phyloP scores from a whole-genome alignment of 2,797 vertebrate species.

The Muscicapa comitata region DNA sequence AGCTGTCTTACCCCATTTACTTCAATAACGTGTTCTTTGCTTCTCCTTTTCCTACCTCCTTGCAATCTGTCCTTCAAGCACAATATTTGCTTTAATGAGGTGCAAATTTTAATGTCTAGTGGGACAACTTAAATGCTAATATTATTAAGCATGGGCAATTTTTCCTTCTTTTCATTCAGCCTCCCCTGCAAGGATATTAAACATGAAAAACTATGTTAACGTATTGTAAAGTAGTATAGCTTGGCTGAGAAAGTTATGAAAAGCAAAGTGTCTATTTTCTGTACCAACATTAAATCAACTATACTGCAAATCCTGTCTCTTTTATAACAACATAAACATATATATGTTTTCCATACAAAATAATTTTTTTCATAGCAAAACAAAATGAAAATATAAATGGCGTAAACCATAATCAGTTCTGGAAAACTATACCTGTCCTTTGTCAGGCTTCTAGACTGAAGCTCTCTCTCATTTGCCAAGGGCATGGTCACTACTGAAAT shows the following conservation, averaged over 20 bases:
- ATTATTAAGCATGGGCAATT: constrained; percentile 33
- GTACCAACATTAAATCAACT: neutral
- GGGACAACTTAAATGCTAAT: constrained; percentile 50
- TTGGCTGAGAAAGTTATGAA: neutral
- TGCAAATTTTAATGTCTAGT: constrained; percentile 36
- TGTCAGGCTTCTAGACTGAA: neutral
- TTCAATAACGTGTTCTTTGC: neutral
- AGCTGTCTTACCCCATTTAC: neutral
- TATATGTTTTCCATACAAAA: neutral
- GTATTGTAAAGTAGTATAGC: constrained; percentile 8
- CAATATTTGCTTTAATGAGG: constrained; percentile 18
- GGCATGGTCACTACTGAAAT: neutral
- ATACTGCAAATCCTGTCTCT: neutral
- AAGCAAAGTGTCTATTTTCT: constrained; percentile 2
- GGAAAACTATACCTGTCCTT: neutral
- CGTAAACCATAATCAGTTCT: neutral
- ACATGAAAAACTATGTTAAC: constrained; percentile 43
- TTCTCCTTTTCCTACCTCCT: neutral
- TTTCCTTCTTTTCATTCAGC: constrained; percentile 42
- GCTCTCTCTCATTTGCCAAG: neutral
- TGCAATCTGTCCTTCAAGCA: constrained; percentile 17
- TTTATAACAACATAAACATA: neutral
- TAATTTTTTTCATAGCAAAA: neutral
- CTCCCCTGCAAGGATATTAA: constrained; percentile 35
- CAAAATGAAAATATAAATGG: neutral